Conservation (phyloP, 2,113 vertebrate species). For the Nematolebias whitei region DNA sequence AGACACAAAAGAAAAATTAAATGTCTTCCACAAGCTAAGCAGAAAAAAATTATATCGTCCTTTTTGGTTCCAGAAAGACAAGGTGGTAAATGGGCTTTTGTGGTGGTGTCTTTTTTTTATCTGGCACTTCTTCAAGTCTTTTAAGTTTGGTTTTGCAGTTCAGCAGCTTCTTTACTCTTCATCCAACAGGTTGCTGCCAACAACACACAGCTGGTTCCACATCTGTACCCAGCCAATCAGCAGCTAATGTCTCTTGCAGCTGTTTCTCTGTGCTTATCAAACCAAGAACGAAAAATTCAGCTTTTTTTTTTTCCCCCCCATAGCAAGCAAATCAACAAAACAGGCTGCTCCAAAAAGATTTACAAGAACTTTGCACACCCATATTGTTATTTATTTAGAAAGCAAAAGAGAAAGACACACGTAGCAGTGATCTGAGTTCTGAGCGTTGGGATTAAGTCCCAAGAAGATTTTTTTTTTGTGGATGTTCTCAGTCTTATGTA, state of each 20-base stretch:
- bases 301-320: conserved; percentile 21
- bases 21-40: neutral
- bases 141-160: conserved; percentile 20
- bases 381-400: conserved; percentile 66
- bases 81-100: conserved; percentile 12
- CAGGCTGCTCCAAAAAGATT: conserved; percentile 40
- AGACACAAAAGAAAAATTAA: neutral
- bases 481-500: conserved; percentile 14
- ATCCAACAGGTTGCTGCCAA: conserved; percentile 25
- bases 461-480: conserved; percentile 37
- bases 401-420: conserved; percentile 43
- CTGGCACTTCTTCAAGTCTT: conserved; percentile 36
- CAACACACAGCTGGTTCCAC: conserved; percentile 1
- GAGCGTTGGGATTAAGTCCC: conserved; percentile 18
- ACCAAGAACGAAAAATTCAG: neutral
- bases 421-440: conserved; percentile 48
- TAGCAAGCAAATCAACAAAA: conserved; percentile 14
- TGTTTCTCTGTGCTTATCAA: conserved; percentile 8
- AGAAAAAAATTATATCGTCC: neutral
- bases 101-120: conserved; percentile 1
- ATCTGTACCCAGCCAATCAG: conserved; percentile 15
- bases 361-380: conserved; percentile 49
- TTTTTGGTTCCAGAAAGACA: conserved; percentile 22
- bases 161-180: conserved; percentile 39
- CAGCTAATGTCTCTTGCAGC: neutral